These are phyloP conservation scores for Drosophila kepulauana DNA, from an alignment of 1,140 invertebrate species.

Conservation along the genomic window DNA sequence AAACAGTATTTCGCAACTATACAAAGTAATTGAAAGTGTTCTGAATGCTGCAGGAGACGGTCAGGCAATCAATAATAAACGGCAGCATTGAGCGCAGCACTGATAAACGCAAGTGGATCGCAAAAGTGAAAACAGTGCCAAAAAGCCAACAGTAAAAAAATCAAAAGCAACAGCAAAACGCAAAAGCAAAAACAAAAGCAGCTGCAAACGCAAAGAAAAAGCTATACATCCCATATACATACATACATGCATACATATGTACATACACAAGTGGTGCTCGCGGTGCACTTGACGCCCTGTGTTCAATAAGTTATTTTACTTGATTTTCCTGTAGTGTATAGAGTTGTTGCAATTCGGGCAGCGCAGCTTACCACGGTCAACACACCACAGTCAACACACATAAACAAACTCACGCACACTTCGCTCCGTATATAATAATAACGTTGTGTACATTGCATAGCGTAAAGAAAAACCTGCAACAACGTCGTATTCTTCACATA, in stretches of 20 bases:
- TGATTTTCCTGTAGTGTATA: conserved; percentile 37
- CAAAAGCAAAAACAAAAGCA: conserved; percentile 22
- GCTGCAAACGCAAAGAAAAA: conserved; percentile 13
- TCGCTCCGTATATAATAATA: conserved; percentile 4
- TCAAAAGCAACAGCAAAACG: conserved; percentile 49
- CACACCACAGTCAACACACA: conserved; percentile 28
- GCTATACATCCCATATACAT: conserved; percentile 18
- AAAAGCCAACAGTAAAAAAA: conserved; percentile 53
- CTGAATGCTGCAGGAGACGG: conserved; percentile 57
- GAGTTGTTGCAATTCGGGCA: conserved; percentile 27
- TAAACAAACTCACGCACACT: conserved; percentile 19
- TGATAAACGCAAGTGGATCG: conserved; percentile 40
- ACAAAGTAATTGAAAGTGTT: conserved; percentile 22
- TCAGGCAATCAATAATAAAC: conserved; percentile 28
- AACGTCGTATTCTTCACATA: conserved; percentile 21
- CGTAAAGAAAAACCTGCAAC: conserved; percentile 46
- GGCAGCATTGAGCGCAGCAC: conserved; percentile 29
- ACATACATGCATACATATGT: conserved; percentile 16
- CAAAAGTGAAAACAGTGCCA: conserved; percentile 72
- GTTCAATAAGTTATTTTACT: conserved; percentile 50
- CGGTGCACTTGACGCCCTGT: conserved; percentile 43
- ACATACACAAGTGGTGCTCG: conserved; percentile 39
- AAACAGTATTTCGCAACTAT: conserved; percentile 50
- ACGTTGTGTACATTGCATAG: conserved; percentile 62
- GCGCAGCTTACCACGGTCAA: conserved; percentile 31